These are phyloP conservation scores for Harpagus bidentatus DNA, from an alignment of 2,113 vertebrate species.

Conservation along the genomic window DNA sequence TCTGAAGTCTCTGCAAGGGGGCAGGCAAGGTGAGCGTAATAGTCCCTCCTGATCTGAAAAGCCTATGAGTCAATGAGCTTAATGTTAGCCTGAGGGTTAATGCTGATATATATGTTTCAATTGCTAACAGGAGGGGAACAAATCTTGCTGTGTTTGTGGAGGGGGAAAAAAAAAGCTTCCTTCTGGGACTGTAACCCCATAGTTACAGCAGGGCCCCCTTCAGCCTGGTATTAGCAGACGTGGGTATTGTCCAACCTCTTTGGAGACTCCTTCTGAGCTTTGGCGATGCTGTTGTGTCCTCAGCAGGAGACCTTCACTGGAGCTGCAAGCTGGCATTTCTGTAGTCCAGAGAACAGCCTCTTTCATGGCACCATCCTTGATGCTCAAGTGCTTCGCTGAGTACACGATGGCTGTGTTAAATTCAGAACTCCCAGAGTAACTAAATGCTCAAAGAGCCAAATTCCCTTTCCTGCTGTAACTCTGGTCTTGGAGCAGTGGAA, in stretches of 20 bases:
- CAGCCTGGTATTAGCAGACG: not conserved
- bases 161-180: not conserved
- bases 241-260: not conserved
- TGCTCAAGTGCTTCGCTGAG: not conserved
- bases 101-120: not conserved
- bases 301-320: not conserved
- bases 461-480: not conserved
- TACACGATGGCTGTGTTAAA: not conserved
- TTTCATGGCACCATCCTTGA: not conserved
- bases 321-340: not conserved
- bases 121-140: not conserved
- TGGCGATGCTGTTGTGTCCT: not conserved
- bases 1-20: not conserved
- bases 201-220: not conserved
- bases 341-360: not conserved
- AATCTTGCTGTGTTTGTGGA: not conserved
- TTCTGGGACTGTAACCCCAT: not conserved
- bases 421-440: not conserved
- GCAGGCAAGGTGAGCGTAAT: not conserved
- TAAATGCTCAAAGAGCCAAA: not conserved
- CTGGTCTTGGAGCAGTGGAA: not conserved
- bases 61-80: slow-evolving; percentile 8
- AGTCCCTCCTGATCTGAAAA: not conserved
- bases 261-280: not conserved
- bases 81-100: not conserved